Conservation (phyloP, 2,888 invertebrate genomes). For the Poecilobothrus nobilitatus region DNA sequence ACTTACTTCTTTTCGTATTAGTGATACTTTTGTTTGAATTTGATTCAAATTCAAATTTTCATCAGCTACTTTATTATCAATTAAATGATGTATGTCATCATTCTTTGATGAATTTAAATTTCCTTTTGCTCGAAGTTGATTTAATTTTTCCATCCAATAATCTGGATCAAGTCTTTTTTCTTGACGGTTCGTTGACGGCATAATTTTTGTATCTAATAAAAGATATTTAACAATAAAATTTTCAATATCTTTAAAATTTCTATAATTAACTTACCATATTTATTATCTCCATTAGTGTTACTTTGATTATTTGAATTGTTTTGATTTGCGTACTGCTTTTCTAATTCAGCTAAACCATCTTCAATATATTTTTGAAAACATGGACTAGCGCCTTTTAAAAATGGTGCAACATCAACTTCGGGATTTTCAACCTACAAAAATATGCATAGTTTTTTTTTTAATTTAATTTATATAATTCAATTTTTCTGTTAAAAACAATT, state of each 20-base stretch:
- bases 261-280: conserved; percentile 22
- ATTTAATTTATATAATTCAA: too few species aligned
- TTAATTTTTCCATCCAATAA: conserved; percentile 42
- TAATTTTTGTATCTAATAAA: conserved; percentile 23
- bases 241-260: neutral
- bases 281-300: conserved; percentile 26
- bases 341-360: conserved; percentile 42
- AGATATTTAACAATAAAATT: conserved; percentile 27
- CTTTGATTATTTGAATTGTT: conserved; percentile 19
- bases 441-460: neutral
- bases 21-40: conserved; percentile 37
- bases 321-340: conserved; percentile 23
- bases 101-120: conserved; percentile 25
- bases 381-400: conserved; percentile 41
- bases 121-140: conserved; percentile 33
- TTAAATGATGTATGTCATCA: conserved; percentile 30
- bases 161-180: conserved; percentile 37
- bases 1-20: conserved; percentile 39
- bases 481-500: too few species aligned
- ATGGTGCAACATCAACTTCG: conserved; percentile 41
- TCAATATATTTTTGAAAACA: conserved; percentile 44
- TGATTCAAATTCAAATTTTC: conserved; percentile 43
- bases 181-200: conserved; percentile 24
- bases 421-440: conserved; percentile 37
- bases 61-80: conserved; percentile 43